Conservation (phyloP, 2,113 vertebrate species). For the Columba livia region DNA sequence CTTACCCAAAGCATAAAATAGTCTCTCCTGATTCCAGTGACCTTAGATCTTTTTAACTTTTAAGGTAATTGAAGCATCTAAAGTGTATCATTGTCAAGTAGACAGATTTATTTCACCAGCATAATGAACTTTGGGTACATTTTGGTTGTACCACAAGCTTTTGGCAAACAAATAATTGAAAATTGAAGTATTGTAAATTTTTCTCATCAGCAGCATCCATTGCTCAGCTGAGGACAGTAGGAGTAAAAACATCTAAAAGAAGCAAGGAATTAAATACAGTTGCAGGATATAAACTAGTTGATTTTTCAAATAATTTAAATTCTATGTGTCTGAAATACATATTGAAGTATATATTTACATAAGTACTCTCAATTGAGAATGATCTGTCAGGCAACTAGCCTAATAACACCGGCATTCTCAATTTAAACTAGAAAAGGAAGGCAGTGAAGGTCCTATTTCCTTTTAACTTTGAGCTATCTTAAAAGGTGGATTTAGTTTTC, state of each 20-base stretch:
- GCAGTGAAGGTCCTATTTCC: neutral
- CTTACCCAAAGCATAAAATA: neutral
- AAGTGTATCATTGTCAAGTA: neutral
- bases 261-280: neutral
- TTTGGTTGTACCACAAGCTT: neutral
- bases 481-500: slow-evolving; percentile 28
- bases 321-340: neutral
- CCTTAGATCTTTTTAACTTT: neutral
- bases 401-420: neutral
- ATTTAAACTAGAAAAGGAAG: neutral
- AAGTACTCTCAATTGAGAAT: neutral
- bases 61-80: neutral
- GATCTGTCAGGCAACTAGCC: neutral
- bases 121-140: neutral
- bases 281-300: neutral
- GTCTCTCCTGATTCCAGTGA: neutral
- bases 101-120: neutral
- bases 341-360: neutral
- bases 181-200: neutral
- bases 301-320: neutral
- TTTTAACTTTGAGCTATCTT: neutral
- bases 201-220: neutral
- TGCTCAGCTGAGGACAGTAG: neutral
- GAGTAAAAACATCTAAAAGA: neutral
- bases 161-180: neutral